Evolutionary conservation across 1,140 invertebrate genomes (phyloP).

Genomic region (Tribolium madens): DNA sequence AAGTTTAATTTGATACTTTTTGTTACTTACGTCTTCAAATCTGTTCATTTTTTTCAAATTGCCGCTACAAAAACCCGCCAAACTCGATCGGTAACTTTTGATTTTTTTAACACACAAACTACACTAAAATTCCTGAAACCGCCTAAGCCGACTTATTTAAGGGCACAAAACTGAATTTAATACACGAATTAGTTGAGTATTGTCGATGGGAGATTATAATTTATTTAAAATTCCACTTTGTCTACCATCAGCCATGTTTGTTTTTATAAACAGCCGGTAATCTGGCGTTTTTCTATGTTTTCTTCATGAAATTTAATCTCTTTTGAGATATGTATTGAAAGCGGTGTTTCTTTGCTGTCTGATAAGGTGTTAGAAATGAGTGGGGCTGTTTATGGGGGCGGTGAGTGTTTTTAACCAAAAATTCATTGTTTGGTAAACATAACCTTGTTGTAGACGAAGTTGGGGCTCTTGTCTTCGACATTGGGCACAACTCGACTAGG

Average conservation of each 20-base stretch:
- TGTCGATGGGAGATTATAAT: too few relatives aligned
- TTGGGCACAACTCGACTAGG: conserved; percentile 75
- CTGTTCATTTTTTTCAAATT: conserved; percentile 43
- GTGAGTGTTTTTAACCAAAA: conserved; percentile 57
- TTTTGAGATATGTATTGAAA: conserved; percentile 28
- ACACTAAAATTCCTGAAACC: too few relatives aligned
- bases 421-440: conserved; percentile 42
- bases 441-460: conserved; percentile 74
- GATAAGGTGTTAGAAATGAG: conserved; percentile 62
- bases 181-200: not conserved
- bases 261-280: conserved; percentile 42
- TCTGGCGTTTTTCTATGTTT: conserved; percentile 17
- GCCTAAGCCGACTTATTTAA: not conserved
- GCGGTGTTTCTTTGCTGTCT: not conserved
- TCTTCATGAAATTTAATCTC: conserved; percentile 17
- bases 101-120: not conserved
- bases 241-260: conserved; percentile 17
- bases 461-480: conserved; percentile 83
- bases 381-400: conserved; percentile 68
- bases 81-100: conserved; percentile 2
- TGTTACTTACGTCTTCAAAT: conserved; percentile 48
- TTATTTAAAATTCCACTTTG: too few relatives aligned
- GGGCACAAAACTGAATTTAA: not conserved
- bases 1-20: not conserved
- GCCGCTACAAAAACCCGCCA: conserved; percentile 7